These are phyloP conservation scores for Pangasius macronema DNA, from an alignment of 2,797 vertebrate species.

Conservation along the genomic window DNA sequence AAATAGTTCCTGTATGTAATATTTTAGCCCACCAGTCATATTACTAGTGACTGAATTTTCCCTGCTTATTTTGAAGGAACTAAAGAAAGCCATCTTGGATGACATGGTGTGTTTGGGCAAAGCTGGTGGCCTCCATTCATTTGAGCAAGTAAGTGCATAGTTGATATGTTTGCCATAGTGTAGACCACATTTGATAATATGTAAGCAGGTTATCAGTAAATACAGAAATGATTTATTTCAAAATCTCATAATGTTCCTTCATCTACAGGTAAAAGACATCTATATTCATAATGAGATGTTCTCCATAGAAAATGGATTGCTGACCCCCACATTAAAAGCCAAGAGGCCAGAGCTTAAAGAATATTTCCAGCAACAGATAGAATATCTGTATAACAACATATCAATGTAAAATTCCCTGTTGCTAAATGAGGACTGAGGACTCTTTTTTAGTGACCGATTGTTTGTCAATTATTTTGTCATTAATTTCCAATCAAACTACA, in stretches of 20 bases:
- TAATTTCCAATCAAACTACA: constrained; percentile 44
- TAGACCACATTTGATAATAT: not conserved
- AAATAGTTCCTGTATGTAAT: not conserved
- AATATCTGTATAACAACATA: constrained; percentile 88
- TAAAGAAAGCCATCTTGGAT: constrained; percentile 91
- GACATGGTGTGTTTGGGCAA: constrained; percentile 92
- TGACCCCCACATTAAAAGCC: constrained; percentile 95
- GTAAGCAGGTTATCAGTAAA: not conserved
- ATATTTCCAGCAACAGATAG: constrained; percentile 91
- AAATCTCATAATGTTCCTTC: not conserved
- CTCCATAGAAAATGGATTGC: constrained; percentile 90
- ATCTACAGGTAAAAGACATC: constrained; percentile 90
- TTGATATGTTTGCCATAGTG: not conserved
- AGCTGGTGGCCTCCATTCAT: constrained; percentile 92
- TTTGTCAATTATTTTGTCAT: constrained; percentile 55
- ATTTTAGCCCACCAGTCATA: not conserved
- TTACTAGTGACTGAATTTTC: not conserved
- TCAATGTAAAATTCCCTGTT: constrained; percentile 78
- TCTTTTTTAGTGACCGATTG: constrained; percentile 68
- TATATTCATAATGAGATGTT: constrained; percentile 93
- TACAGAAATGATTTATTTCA: not conserved
- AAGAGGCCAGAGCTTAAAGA: constrained; percentile 93
- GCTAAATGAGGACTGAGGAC: constrained; percentile 45
- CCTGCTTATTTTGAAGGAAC: constrained; percentile 72
- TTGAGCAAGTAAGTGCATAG: constrained; percentile 86